phyloP scores from a whole-genome alignment of 2,113 vertebrate genomes.

The Riparia riparia region DNA sequence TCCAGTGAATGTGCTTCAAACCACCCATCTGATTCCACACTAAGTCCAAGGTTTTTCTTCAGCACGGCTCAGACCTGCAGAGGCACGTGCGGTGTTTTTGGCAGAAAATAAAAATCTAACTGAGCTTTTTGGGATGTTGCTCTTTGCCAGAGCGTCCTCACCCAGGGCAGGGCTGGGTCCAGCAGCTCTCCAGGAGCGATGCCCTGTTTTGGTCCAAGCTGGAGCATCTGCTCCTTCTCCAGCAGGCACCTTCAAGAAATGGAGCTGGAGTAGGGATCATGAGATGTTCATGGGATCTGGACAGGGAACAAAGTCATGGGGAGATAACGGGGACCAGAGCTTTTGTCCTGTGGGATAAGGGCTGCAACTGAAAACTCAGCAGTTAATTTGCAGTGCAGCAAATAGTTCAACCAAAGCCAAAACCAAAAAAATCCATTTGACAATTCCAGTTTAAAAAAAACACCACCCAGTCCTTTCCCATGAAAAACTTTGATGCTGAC shows the following conservation, averaged over 20 bases:
- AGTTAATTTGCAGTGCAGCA: neutral
- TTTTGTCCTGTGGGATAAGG: neutral
- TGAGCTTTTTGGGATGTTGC: neutral
- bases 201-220: neutral
- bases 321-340: neutral
- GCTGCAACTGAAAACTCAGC: neutral
- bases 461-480: neutral
- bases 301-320: neutral
- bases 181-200: neutral
- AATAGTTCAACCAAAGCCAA: neutral
- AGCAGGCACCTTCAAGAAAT: neutral
- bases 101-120: neutral
- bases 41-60: neutral
- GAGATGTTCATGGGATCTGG: neutral
- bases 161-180: neutral
- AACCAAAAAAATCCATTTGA: neutral
- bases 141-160: neutral
- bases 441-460: neutral
- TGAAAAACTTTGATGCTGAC: neutral
- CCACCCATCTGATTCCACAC: neutral
- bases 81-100: neutral
- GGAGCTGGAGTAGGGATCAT: neutral
- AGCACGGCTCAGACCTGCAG: neutral
- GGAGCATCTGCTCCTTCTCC: neutral
- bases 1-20: constrained; percentile 17